Evolutionary conservation across 2,113 vertebrate species (phyloP).

Genomic region (Aix galericulata): DNA sequence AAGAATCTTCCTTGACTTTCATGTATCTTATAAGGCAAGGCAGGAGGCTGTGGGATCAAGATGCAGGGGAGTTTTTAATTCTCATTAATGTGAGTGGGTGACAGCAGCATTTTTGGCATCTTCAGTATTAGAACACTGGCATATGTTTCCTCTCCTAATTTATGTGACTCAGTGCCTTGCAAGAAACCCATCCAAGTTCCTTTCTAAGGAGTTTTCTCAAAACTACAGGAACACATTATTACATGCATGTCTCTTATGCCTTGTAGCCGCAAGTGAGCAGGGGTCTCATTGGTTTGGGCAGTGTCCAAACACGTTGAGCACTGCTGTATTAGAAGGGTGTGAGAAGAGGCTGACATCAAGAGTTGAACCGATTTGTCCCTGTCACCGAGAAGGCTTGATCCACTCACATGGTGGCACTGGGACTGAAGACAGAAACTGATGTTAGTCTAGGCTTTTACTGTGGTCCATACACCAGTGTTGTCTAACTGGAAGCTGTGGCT

Average conservation of each 20-base stretch:
- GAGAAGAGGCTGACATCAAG: not conserved
- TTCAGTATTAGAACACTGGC: constrained; percentile 44
- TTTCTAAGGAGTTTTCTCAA: constrained; percentile 17
- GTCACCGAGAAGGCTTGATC: not conserved
- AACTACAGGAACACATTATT: not conserved
- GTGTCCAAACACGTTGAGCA: not conserved
- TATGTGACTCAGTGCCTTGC: not conserved
- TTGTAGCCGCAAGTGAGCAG: not conserved
- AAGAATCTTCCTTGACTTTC: not conserved
- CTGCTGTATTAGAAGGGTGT: not conserved
- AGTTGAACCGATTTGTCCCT: not conserved
- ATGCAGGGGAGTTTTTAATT: not conserved
- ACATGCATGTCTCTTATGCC: not conserved
- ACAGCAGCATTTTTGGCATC: constrained; percentile 19
- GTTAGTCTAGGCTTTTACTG: not conserved
- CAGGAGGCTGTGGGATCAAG: not conserved
- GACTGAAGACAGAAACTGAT: not conserved
- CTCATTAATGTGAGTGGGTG: constrained; percentile 37
- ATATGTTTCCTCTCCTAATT: constrained; percentile 58
- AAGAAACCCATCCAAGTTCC: constrained; percentile 29
- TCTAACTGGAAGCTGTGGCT: not conserved
- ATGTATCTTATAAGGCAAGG: not conserved
- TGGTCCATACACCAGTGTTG: rapidly evolving
- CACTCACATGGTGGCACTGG: not conserved
- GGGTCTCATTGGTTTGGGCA: not conserved